Evolutionary conservation across 1,140 invertebrate genomes (phyloP).

Genomic region (Lasaia peninsularis): DNA sequence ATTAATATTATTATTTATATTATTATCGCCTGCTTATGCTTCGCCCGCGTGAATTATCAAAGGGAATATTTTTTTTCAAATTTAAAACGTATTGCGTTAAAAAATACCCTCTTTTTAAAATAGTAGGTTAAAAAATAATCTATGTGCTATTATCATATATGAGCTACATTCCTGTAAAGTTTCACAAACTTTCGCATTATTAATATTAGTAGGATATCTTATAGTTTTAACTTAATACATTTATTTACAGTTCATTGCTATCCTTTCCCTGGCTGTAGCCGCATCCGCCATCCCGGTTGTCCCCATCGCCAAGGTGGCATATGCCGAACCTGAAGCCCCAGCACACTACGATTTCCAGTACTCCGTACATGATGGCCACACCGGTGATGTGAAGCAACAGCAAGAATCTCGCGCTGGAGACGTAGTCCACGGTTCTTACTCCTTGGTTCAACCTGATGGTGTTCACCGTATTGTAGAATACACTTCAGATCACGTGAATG

Average conservation of each 20-base stretch:
- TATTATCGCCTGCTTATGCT: no score
- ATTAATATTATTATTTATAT: no score
- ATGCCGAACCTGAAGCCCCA: conserved; percentile 73
- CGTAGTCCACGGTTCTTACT: conserved; percentile 79
- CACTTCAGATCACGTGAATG: conserved; percentile 57
- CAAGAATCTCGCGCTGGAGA: conserved; percentile 73
- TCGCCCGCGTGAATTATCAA: no score
- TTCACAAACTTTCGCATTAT: no score
- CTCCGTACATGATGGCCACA: conserved; percentile 80
- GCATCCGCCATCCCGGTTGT: conserved; percentile 42
- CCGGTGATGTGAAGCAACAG: conserved; percentile 70
- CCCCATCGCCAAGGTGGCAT: conserved; percentile 39
- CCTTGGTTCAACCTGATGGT: conserved; percentile 77
- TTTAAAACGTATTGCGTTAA: no score
- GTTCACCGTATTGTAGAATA: conserved; percentile 81
- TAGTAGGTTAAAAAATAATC: no score
- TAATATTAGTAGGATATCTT: not conserved
- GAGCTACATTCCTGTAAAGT: no score
- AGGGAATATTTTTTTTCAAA: no score
- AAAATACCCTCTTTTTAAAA: no score
- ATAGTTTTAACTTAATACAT: not conserved
- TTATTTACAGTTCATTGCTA: conserved; percentile 44
- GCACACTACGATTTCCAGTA: conserved; percentile 84
- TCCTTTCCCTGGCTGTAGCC: conserved; percentile 46
- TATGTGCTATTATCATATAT: no score